Evolutionary conservation across 2,113 vertebrate genomes (phyloP), one percentile per base, ranked within the genome.

Genomic region (Picathartes gymnocephalus): DNA sequence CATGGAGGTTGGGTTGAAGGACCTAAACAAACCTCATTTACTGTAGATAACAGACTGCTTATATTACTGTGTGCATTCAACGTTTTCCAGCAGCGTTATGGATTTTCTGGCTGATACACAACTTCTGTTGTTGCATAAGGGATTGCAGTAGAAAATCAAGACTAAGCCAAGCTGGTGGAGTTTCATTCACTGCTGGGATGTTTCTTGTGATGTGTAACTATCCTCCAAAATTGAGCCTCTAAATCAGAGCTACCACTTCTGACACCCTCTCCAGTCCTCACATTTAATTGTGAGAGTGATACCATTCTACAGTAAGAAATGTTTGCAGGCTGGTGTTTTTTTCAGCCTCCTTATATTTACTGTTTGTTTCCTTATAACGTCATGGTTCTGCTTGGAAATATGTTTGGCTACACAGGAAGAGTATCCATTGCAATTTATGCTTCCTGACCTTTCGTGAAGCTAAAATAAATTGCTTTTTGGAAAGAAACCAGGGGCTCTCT

Each of bases 391-490:
- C 57, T 92, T 76, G 31, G 61, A 89, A 91, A 57, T 53, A 51
- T 28, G 9, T 84, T 81, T 81, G 77, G 57, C 69, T 85, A 17
- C 53, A 24, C 6, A 33, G 57, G 70, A 92, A 92, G 84, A 87
- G 40, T 62, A 86, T 77, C 62, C 69, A 86, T 76, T 87, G 51
- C 91, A 84, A 56, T 72, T 89, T 93, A 76, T 81, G 85, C 83
- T 91, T 94, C 64, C 53, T 87, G 86, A 91, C 89, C 89, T 93
- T 93, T 87, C 11, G n/a, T 74, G 61, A 86, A 84, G 68, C 83
- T 84, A 84, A 96, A 95, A 95, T 91, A 86, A 90, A 94, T 60
- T 51, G 25, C 14, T 50, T 93, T 86, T 77, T 95, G 74, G 86
- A 94, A 92, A 87, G 86, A 86, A 79, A 92, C 57, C 77, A 94